Evolutionary conservation across 2,797 vertebrate genomes (phyloP), one percentile per base, ranked within the genome.

Genomic region (Sebastes iracundus): DNA sequence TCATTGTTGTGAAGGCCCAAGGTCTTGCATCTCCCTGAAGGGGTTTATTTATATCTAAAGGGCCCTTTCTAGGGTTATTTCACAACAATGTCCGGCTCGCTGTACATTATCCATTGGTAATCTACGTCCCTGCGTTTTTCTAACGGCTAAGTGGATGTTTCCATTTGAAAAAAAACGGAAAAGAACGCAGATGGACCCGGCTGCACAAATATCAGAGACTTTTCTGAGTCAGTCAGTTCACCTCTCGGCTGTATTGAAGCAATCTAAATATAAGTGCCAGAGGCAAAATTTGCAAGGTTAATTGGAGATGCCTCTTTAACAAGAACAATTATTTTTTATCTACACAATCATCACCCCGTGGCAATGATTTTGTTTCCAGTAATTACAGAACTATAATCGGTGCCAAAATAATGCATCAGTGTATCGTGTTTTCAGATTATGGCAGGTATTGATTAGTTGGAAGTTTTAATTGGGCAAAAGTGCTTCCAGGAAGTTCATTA

Each of bases 391-490:
- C 53, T 64, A 52, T 78, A 74, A 84, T 82, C 70, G 23, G 77
- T 10, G 63, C 65, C 65, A 74, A 75, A 87, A 65, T 8, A 77
- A 79, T 63, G 30, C 58, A 71, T 71, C 77, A 8, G 23, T 52
- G 61, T 82, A 58, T 62, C 28, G 64, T 75, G 60, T 83, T 89
- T 89, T 69, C 73, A 72, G 75, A 75, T 75, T 76, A 75, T 46
- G 59, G 42, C 81, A 14, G 25, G 66, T 77, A 88, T 87, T 81
- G 86, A 91, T 85, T 85, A 33, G 25, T 46, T 46, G 69, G 28
- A 68, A 75, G 72, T 75, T 90, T 87, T 88, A 91, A 93, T 94
- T 82, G 81, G 80, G 75, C 80, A 46, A 58, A 70, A 76, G 78
- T 63, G n/a, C 71, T 83, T 90, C 64, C 58, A 68, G 69, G 20